phyloP scores from a whole-genome alignment of 2,113 vertebrate genomes.

The Columba janthina region DNA sequence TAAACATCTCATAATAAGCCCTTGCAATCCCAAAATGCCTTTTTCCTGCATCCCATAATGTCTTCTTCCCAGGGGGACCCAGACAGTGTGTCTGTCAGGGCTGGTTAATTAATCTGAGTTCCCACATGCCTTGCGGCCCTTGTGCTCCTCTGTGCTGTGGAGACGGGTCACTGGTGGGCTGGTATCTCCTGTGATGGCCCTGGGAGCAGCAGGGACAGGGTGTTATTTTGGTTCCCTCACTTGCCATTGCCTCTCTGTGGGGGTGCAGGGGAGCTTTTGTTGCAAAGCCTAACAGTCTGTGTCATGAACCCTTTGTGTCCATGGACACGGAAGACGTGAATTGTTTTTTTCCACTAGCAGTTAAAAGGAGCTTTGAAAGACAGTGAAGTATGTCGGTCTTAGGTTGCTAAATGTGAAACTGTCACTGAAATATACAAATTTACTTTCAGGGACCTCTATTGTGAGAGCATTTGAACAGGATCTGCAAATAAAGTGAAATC shows the following conservation, averaged over 20 bases:
- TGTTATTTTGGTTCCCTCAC: not conserved
- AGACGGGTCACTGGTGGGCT: not conserved
- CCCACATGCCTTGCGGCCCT: not conserved
- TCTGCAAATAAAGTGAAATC: not conserved
- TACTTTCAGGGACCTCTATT: not conserved
- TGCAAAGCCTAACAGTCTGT: not conserved
- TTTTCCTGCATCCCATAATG: not conserved
- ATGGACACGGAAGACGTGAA: not conserved
- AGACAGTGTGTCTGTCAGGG: not conserved
- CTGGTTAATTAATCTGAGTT: not conserved
- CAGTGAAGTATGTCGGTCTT: fast-evolving
- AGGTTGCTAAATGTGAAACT: not conserved
- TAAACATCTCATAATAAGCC: not conserved
- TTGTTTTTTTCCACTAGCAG: not conserved
- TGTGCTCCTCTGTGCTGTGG: not conserved
- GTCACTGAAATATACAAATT: not conserved
- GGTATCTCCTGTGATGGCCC: not conserved
- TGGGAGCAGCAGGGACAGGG: not conserved
- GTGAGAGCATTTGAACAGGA: not conserved
- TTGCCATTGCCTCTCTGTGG: not conserved
- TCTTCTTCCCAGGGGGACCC: fast-evolving
- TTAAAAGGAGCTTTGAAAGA: not conserved
- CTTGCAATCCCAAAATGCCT: not conserved
- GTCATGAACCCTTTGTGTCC: fast-evolving
- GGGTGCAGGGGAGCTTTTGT: not conserved